Evolutionary conservation across 2,888 invertebrate species (phyloP), one percentile per base, ranked within the genome.

Genomic region (Axea sp.): DNA sequence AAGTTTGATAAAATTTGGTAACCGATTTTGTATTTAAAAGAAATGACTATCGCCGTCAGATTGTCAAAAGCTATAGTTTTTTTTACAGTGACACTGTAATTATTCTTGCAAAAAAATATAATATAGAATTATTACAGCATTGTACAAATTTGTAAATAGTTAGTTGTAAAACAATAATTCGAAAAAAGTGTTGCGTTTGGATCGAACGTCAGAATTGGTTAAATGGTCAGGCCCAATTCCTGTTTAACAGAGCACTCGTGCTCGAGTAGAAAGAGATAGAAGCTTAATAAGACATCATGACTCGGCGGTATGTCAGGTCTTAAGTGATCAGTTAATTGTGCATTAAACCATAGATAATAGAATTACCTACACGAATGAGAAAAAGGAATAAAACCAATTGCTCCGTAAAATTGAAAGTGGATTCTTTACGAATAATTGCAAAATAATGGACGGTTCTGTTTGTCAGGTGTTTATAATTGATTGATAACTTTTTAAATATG

Each of bases 281-380:
- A 81, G 76, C 85, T 86, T 86, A 86, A 87, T 87, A 86, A 86
- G 87, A 86, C 86, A 83, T 87, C 86, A 85, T 87, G 87, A 87
- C 84, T 86, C 83, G 81, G 82, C 87, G 83, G 80, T 82, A 84
- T 81, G 85, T 87, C 86, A 86, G 81, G 68, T 76, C 82, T 81
- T 86, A 86, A 87, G 85, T 86, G 87, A 87, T 87, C 86, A 81
- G 85, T 86, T 87, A 87, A 87, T 87, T 86, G 86, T 86, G 85
- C 84, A 87, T 87, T 85, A 86, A 86, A 85, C 85, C 85, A 82
- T 86, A 82, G 82, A 85, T 86, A 87, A 87, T 87, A 83, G 85
- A 86, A 87, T 87, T 86, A 87, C 83, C 81, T 81, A 74, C 73
- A 53, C 26, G 59, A 53, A 30, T 28, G 45, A 59, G 30, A 41